Conservation (phyloP, 2,113 vertebrate genomes). For the Campylorhamphus procurvoides region DNA sequence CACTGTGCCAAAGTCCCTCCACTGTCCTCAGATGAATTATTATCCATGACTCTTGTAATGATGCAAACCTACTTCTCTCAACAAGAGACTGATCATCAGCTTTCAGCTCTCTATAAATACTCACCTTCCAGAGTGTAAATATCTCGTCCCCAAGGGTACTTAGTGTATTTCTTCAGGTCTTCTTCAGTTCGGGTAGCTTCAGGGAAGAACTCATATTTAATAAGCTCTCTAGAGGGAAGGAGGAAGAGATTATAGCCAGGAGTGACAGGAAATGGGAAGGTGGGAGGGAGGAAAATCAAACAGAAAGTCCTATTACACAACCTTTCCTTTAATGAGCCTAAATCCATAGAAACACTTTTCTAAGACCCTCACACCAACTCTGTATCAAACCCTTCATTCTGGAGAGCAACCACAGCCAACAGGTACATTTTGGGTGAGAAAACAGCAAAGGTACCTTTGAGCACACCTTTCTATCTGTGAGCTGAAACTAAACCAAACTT, state of each 20-base stretch:
- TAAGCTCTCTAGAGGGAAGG: slow-evolving; percentile 86
- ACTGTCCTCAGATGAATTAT: neutral
- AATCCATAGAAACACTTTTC: neutral
- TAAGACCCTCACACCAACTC: neutral
- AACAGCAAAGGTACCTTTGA: neutral
- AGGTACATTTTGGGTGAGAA: neutral
- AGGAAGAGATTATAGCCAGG: slow-evolving; percentile 35
- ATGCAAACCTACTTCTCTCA: neutral
- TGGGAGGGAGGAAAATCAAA: neutral
- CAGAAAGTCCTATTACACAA: neutral
- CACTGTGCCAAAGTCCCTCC: neutral
- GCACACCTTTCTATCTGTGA: neutral
- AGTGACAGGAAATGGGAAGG: neutral
- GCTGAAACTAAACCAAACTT: neutral
- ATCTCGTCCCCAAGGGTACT: slow-evolving; percentile 95
- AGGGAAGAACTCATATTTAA: slow-evolving; percentile 98
- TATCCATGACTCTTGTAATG: too few species aligned
- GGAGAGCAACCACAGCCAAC: neutral
- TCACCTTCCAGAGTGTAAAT: slow-evolving; percentile 97
- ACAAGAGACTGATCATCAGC: neutral
- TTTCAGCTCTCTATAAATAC: neutral
- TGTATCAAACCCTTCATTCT: neutral
- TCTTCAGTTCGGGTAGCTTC: slow-evolving; percentile 93
- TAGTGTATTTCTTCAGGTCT: slow-evolving; percentile 90
- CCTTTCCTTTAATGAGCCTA: neutral